Evolutionary conservation across 1,140 invertebrate genomes (phyloP).

Genomic region (Drosophila subpulchrella): DNA sequence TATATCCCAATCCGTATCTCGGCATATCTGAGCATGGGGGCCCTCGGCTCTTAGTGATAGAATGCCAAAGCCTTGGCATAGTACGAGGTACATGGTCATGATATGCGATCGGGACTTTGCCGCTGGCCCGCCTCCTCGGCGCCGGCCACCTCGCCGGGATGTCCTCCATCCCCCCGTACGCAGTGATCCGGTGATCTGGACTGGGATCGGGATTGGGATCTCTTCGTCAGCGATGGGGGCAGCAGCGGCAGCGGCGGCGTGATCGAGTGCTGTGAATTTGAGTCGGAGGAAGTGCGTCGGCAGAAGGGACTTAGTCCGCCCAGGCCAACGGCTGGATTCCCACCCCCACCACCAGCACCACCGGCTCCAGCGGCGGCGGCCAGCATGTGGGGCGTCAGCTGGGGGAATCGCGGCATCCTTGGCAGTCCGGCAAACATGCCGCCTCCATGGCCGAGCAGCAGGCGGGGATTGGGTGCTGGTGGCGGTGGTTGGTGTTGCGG

Average conservation of each 20-base stretch:
- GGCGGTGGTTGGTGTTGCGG: background rate
- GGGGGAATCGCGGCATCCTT: slow-evolving; percentile 83
- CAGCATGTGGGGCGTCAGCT: slow-evolving; percentile 73
- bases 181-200: slow-evolving; percentile 45
- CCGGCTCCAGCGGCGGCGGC: slow-evolving; percentile 19
- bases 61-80: slow-evolving; percentile 81
- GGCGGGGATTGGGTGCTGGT: slow-evolving; percentile 53
- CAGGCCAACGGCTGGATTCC: background rate
- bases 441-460: slow-evolving; percentile 82
- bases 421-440: slow-evolving; percentile 84
- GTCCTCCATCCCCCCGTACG: background rate
- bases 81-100: slow-evolving; percentile 83
- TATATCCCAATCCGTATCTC: background rate
- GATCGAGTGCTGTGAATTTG: slow-evolving; percentile 81
- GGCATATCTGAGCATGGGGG: slow-evolving; percentile 10
- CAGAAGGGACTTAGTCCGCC: slow-evolving; percentile 76
- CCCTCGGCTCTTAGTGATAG: slow-evolving; percentile 56
- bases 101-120: slow-evolving; percentile 76
- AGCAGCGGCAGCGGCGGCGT: slow-evolving; percentile 68
- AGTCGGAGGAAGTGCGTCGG: slow-evolving; percentile 81
- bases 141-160: slow-evolving; percentile 4
- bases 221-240: slow-evolving; percentile 1
- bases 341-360: background rate
- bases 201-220: slow-evolving; percentile 19
- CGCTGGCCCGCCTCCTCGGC: slow-evolving; percentile 34